A percentile compares a stretch with the other conserved stretches of the same genome.
These are phyloP conservation scores for Apotomis turbidana DNA, from an alignment of 2,888 invertebrate species.

Conservation along the genomic window DNA sequence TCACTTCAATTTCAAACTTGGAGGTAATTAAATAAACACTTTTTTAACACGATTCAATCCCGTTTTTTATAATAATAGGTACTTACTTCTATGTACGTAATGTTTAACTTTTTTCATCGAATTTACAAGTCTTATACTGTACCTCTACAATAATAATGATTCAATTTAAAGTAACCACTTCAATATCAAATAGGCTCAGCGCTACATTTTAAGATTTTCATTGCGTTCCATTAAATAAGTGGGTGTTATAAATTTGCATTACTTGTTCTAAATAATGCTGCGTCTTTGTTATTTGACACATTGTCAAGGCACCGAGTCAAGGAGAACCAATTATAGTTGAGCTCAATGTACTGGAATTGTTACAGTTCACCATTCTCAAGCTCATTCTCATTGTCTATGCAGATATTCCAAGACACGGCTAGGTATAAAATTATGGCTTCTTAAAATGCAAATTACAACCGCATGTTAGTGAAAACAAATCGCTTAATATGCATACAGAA, in stretches of 20 bases:
- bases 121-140: background rate
- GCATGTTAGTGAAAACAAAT: constrained; percentile 41
- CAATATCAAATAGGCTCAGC: constrained; percentile 18
- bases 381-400: constrained; percentile 28
- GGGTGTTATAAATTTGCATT: constrained; percentile 68
- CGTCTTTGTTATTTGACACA: constrained; percentile 69
- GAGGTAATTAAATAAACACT: no score
- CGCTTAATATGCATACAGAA: constrained; percentile 36
- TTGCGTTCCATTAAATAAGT: constrained; percentile 53
- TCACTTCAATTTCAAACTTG: no score
- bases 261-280: constrained; percentile 63
- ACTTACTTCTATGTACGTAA: background rate
- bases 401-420: constrained; percentile 19
- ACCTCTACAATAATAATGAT: background rate
- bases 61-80: no score
- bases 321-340: constrained; percentile 50
- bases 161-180: background rate
- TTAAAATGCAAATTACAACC: constrained; percentile 22
- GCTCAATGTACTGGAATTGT: background rate
- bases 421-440: constrained; percentile 22
- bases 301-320: constrained; percentile 72
- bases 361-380: background rate
- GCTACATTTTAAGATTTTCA: constrained; percentile 15
- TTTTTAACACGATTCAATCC: no score
- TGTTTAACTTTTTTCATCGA: background rate